phyloP scores from a whole-genome alignment of 2,797 vertebrate species.

The Arnoldichthys spilopterus region DNA sequence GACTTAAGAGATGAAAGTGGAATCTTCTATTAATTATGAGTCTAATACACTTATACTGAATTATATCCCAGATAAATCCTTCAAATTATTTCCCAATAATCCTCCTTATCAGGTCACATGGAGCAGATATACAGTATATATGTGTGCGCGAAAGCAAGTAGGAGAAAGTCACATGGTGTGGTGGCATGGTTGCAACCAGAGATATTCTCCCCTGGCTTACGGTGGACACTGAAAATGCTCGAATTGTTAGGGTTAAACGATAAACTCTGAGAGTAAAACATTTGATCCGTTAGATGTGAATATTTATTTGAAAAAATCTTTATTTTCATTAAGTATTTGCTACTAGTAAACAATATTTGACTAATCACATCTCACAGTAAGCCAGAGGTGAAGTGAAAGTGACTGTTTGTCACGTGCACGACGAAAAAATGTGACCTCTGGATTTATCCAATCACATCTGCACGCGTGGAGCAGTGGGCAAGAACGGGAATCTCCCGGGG shows the following conservation, averaged over 20 bases:
- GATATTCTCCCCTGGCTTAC: neutral
- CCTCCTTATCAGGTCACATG: slow-evolving; percentile 71
- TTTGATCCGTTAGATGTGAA: neutral
- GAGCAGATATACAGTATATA: slow-evolving; percentile 59
- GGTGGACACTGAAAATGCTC: neutral
- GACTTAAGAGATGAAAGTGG: slow-evolving; percentile 72
- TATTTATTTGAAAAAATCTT: too few species aligned
- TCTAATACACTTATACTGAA: slow-evolving; percentile 71
- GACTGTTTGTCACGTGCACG: too few species aligned
- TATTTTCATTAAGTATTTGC: too few species aligned
- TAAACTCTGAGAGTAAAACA: neutral
- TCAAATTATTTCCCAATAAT: slow-evolving; percentile 76
- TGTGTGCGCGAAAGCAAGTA: neutral
- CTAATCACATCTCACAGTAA: too few species aligned
- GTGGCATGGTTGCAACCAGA: neutral
- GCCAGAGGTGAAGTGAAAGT: too few species aligned
- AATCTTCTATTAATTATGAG: slow-evolving; percentile 78
- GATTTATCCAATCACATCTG: too few species aligned
- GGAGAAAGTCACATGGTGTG: neutral
- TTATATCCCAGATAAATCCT: slow-evolving; percentile 71
- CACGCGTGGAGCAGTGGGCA: too few species aligned
- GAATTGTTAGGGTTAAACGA: neutral
- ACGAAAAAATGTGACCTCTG: too few species aligned
- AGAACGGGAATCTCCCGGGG: too few species aligned
- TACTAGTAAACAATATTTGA: too few species aligned